Evolutionary conservation across 2,888 invertebrate species (phyloP), one percentile per base, ranked within the genome.

Genomic region (Archips xylosteana): DNA sequence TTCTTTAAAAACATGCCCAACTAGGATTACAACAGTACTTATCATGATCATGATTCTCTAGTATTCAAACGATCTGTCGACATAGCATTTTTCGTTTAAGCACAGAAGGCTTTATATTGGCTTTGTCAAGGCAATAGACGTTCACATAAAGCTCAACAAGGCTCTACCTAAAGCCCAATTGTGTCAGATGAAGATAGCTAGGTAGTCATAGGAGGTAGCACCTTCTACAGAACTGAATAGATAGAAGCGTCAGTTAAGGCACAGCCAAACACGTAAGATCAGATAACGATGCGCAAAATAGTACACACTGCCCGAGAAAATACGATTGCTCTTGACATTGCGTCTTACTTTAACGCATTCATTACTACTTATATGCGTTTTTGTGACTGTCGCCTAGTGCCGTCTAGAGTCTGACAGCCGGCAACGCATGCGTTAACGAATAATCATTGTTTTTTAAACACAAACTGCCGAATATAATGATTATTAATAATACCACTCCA

Each of bases 171-270:
- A n/a, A 63, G 54, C 49, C 47, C 47, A 68, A 67, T 49, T 49
- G 68, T 57, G 64, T 68, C 61, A 57, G 62, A 73, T 73, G 57
- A 39, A 63, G 57, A 73, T 73, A 63, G 45, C 32, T 15, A 23
- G 6, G 8, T 23, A 54, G 23, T 54, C 23, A 57, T 32, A 12
- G 57, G 32, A 57, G 12, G 12, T 12, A 57, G 57, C 36, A n/a
- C 62, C 68, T 73, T 68, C 62, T 32, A 57, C 32, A 68, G 62
- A 23, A 47, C 39, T 61, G 66, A 71, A 71, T 66, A 61, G 51
- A 62, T 60, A 49, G 64, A 13, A 10, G n/a, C 47, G 32, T 62
- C 71, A 45, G 32, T 61, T 60, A 32, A 39, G 34, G 60, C 23
- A 57, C 60, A 49, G 34, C 36, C 49, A 42, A 45, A 42, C 60